These are phyloP conservation scores for Clupea harengus DNA, from an alignment of 2,113 vertebrate species.

Conservation along the genomic window DNA sequence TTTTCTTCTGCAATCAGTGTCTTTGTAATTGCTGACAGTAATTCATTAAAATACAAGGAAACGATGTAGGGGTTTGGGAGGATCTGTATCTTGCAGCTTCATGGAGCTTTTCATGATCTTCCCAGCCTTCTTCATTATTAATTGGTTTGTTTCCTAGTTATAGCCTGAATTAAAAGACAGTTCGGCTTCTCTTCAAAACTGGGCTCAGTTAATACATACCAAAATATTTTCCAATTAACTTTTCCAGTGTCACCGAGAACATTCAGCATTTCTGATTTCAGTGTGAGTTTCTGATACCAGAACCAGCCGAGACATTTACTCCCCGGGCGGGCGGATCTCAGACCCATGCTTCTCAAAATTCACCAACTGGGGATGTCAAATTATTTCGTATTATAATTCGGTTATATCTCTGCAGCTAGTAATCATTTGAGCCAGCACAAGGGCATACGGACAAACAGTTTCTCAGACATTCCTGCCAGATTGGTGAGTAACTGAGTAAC, in stretches of 20 bases:
- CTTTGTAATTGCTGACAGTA: conserved; percentile 17
- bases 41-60: conserved; percentile 16
- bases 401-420: too few species aligned
- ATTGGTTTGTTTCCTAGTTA: too few species aligned
- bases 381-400: too few species aligned
- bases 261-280: not conserved
- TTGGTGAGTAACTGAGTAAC: too few species aligned
- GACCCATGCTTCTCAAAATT: too few species aligned
- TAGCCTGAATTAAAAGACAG: not conserved
- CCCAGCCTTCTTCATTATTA: not conserved
- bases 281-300: not conserved
- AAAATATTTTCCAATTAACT: not conserved
- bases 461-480: too few species aligned
- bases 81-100: not conserved
- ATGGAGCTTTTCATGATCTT: not conserved
- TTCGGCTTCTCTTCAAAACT: too few species aligned
- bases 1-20: not conserved
- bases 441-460: too few species aligned
- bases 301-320: not conserved
- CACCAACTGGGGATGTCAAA: too few species aligned
- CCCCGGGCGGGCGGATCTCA: too few species aligned
- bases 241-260: not conserved
- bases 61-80: not conserved
- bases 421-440: too few species aligned
- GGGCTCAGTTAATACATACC: too few species aligned